These are phyloP conservation scores for Trogon melanurus DNA, from an alignment of 2,113 vertebrate species.

Conservation along the genomic window DNA sequence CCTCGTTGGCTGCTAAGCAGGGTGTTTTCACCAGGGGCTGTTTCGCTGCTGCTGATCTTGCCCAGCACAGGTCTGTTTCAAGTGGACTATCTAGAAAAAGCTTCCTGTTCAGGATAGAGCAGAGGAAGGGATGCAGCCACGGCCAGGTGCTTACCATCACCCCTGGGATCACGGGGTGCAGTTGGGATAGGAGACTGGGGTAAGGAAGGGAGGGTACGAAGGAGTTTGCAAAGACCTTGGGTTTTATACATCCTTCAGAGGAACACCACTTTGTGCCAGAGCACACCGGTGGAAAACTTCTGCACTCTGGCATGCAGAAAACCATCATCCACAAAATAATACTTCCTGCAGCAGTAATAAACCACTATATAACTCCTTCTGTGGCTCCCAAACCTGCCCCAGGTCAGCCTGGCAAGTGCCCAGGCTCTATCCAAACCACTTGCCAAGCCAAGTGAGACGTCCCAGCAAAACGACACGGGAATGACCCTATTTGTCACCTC, in stretches of 20 bases:
- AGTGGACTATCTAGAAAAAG: background rate
- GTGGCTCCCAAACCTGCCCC: background rate
- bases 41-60: background rate
- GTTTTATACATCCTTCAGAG: background rate
- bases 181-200: background rate
- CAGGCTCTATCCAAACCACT: background rate
- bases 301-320: background rate
- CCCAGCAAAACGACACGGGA: background rate
- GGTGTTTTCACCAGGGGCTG: background rate
- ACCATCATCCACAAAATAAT: background rate
- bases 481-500: background rate
- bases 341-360: background rate
- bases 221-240: background rate
- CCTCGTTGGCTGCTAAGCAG: background rate
- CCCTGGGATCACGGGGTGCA: background rate
- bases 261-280: background rate
- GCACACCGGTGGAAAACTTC: background rate
- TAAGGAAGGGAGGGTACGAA: background rate
- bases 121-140: background rate
- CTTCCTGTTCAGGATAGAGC: background rate
- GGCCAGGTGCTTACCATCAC: background rate
- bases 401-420: background rate
- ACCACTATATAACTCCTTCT: background rate
- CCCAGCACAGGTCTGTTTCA: background rate
- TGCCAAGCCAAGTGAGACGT: rapidly evolving